phyloP scores from a whole-genome alignment of 1,140 invertebrate species.

The Brachionus manjavacas region DNA sequence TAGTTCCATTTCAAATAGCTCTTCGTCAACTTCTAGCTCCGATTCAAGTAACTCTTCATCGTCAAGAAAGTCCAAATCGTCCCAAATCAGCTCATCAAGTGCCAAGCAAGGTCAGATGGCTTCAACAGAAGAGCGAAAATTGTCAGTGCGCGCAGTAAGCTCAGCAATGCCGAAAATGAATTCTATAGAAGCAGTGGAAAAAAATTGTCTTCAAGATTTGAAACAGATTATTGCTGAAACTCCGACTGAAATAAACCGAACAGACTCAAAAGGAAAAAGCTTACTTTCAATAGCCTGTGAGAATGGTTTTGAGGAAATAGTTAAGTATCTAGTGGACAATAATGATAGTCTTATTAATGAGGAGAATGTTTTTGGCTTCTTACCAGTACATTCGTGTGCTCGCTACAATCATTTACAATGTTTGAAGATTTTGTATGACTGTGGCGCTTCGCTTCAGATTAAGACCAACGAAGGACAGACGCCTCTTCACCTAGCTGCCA shows the following conservation, averaged over 20 bases:
- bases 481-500: conserved; percentile 28
- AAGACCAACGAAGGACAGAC: conserved; percentile 26
- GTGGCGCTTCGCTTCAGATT: conserved; percentile 3
- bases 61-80: neutral
- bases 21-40: neutral
- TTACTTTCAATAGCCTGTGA: conserved; percentile 4
- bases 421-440: conserved; percentile 1
- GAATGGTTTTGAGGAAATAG: conserved; percentile 7
- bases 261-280: conserved; percentile 20
- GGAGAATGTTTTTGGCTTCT: conserved; percentile 5
- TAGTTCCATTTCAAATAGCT: neutral
- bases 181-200: conserved; percentile 41
- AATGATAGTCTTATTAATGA: neutral
- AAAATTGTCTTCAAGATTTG: neutral
- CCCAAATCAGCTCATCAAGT: neutral
- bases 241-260: conserved; percentile 19
- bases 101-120: neutral
- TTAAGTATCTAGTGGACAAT: conserved; percentile 5
- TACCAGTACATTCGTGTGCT: conserved; percentile 28
- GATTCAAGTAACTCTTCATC: neutral
- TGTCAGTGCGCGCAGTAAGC: neutral
- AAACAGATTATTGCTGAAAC: neutral
- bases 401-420: conserved; percentile 13
- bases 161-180: neutral
- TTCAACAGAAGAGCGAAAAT: neutral